phyloP scores from a whole-genome alignment of 2,888 invertebrate species.

The Notocelia uddmanniana region DNA sequence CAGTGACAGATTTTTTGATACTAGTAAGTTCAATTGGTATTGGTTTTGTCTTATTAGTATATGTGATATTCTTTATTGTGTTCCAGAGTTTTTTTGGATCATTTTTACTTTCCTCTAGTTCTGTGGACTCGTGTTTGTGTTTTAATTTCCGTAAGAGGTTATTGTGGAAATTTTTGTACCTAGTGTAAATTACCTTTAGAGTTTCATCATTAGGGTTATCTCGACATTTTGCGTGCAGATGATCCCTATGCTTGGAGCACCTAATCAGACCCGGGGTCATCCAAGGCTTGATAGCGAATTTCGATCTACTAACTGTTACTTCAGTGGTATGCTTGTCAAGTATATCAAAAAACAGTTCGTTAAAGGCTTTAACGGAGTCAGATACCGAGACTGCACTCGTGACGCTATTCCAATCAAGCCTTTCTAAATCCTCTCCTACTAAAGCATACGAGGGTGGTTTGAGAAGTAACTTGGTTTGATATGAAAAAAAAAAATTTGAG shows the following conservation, averaged over 20 bases:
- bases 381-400: background rate
- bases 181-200: constrained; percentile 42
- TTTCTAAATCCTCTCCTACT: background rate
- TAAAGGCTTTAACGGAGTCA: background rate
- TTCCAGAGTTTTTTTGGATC: constrained; percentile 48
- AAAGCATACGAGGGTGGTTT: no score
- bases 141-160: constrained; percentile 46
- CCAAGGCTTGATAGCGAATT: constrained; percentile 37
- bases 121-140: constrained; percentile 42
- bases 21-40: constrained; percentile 6
- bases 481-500: no score
- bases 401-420: background rate
- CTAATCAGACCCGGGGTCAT: constrained; percentile 45
- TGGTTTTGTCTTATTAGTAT: constrained; percentile 12
- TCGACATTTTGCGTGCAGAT: constrained; percentile 39
- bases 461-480: no score
- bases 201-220: constrained; percentile 43
- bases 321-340: background rate
- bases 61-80: constrained; percentile 39
- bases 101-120: constrained; percentile 38
- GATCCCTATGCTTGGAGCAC: constrained; percentile 43
- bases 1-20: background rate
- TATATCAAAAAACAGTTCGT: background rate
- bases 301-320: constrained; percentile 13
- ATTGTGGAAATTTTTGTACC: constrained; percentile 48